Conservation (phyloP, 64 coral and sea anemone species). For the Trachythela sp. region DNA sequence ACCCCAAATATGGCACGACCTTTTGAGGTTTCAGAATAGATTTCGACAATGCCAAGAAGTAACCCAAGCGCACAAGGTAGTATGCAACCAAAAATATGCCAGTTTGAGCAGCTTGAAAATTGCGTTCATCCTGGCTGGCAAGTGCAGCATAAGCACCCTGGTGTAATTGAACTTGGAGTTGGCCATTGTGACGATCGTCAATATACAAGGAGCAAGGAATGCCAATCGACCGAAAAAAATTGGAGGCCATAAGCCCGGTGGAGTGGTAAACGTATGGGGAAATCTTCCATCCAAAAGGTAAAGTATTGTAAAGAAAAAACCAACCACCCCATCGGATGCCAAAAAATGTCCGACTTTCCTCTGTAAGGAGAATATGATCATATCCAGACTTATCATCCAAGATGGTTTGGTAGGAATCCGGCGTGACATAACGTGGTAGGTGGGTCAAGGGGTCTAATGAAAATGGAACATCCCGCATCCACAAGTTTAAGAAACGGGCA, state of each 20-base stretch:
- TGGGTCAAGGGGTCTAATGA: background rate
- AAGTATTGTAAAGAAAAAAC: background rate
- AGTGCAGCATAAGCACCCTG: background rate
- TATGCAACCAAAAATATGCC: slow-evolving; percentile 32
- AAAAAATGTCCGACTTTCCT: background rate
- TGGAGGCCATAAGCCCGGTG: background rate
- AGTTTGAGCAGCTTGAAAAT: background rate
- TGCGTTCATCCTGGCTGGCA: background rate
- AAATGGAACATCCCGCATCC: background rate
- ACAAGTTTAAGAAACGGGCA: background rate
- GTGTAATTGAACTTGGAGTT: background rate
- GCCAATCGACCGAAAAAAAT: background rate
- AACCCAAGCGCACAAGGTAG: slow-evolving; percentile 13
- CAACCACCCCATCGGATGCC: background rate
- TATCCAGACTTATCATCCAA: background rate
- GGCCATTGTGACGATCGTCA: background rate
- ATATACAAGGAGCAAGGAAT: background rate
- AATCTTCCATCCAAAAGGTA: background rate
- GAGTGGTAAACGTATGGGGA: background rate
- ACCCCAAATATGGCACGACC: slow-evolving; percentile 29
- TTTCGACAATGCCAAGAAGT: background rate
- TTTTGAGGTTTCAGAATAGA: background rate
- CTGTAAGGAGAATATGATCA: background rate
- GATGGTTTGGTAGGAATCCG: background rate
- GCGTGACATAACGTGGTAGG: background rate